A percentile compares a stretch with the other conserved stretches of the same genome.
phyloP scores from a whole-genome alignment of 2,888 invertebrate species.

The Timandra comae region DNA sequence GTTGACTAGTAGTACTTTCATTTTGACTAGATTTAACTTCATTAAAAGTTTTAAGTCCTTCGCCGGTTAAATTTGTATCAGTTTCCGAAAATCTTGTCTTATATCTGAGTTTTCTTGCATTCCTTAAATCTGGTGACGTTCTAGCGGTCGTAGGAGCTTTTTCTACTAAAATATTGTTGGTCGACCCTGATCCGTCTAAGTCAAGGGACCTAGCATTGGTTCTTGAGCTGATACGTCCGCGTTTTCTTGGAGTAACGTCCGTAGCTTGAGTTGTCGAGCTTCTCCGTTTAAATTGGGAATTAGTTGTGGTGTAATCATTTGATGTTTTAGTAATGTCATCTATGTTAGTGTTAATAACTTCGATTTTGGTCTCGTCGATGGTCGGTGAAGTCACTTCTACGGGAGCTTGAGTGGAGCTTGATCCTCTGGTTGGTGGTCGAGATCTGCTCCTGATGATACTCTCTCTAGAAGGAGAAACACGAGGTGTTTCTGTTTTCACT shows the following conservation, averaged over 20 bases:
- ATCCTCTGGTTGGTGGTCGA: constrained; percentile 30
- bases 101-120: constrained; percentile 54
- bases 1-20: constrained; percentile 56
- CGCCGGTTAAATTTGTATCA: constrained; percentile 60
- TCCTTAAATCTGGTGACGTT: constrained; percentile 43
- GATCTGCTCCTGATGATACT: constrained; percentile 37
- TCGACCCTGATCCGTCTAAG: constrained; percentile 54
- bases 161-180: constrained; percentile 47
- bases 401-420: constrained; percentile 29
- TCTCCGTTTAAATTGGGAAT: constrained; percentile 46
- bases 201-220: constrained; percentile 44
- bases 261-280: constrained; percentile 35
- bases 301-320: constrained; percentile 34
- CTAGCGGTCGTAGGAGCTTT: constrained; percentile 53
- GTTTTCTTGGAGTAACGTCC: constrained; percentile 35
- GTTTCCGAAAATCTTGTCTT: constrained; percentile 50
- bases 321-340: constrained; percentile 43
- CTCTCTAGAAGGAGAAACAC: constrained; percentile 33
- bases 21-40: constrained; percentile 63
- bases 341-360: constrained; percentile 42
- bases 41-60: constrained; percentile 43
- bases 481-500: constrained; percentile 26
- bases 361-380: constrained; percentile 45
- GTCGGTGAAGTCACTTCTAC: constrained; percentile 32
- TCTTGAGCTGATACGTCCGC: constrained; percentile 44